Conservation (phyloP, 1,140 invertebrate genomes). For the Helicoverpa armigera region DNA sequence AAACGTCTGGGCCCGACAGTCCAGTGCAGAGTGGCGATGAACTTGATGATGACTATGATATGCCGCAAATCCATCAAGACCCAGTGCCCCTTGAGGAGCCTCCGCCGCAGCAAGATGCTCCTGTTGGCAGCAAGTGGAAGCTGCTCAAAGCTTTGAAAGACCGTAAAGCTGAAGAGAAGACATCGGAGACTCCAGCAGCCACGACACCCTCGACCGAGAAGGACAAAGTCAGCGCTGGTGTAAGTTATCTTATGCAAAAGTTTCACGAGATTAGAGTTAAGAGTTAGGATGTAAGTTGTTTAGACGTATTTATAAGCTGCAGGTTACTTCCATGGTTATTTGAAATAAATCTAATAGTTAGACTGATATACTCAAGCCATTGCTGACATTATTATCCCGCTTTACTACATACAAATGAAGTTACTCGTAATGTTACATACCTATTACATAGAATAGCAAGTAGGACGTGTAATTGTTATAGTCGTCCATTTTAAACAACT, state of each 20-base stretch:
- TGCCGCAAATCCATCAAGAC: conserved; percentile 87
- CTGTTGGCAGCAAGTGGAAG: conserved; percentile 95
- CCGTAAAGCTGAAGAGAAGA: conserved; percentile 94
- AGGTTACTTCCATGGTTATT: conserved; percentile 50
- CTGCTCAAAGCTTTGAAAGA: conserved; percentile 95
- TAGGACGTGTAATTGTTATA: conserved; percentile 59
- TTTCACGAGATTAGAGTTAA: conserved; percentile 89
- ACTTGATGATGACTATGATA: conserved; percentile 87
- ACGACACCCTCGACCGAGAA: conserved; percentile 88
- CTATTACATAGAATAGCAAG: conserved; percentile 51
- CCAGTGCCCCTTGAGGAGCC: conserved; percentile 73
- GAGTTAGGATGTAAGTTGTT: conserved; percentile 80
- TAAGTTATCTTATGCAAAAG: conserved; percentile 88
- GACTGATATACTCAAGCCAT: conserved; percentile 62
- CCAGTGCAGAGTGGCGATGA: conserved; percentile 91
- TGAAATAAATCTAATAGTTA: conserved; percentile 58
- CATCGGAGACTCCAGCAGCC: conserved; percentile 88
- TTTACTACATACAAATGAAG: conserved; percentile 55
- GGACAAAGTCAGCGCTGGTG: conserved; percentile 89
- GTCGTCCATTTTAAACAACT: conserved; percentile 57
- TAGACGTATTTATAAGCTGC: conserved; percentile 45
- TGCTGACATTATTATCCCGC: conserved; percentile 62
- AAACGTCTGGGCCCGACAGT: conserved; percentile 95
- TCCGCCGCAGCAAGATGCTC: conserved; percentile 86
- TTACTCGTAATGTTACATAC: conserved; percentile 15